Percentiles rank a stretch among this genome's conserved stretches.
Conservation (phyloP, 2,888 invertebrate genomes). For the Caenorhabditis becei region DNA sequence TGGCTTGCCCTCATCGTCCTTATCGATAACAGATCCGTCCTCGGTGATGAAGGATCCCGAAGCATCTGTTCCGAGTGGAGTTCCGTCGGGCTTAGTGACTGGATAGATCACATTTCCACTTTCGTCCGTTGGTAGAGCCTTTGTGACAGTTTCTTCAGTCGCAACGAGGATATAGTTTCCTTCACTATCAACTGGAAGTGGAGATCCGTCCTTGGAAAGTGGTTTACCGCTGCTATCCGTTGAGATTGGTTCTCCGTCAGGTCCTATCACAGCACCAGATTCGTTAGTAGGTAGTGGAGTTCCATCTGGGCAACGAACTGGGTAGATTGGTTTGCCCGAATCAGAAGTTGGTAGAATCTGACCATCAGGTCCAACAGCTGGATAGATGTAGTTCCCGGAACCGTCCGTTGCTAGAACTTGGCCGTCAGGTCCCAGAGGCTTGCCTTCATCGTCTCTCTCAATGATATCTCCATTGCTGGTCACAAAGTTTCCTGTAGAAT, state of each 20-base stretch:
- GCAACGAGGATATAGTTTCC: slow-evolving; percentile 61
- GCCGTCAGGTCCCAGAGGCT: slow-evolving; percentile 64
- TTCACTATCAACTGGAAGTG: slow-evolving; percentile 50
- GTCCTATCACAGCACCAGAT: slow-evolving; percentile 52
- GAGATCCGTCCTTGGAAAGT: slow-evolving; percentile 58
- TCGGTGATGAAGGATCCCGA: slow-evolving; percentile 63
- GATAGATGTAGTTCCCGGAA: slow-evolving; percentile 66
- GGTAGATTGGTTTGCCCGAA: slow-evolving; percentile 63
- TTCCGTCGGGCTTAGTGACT: slow-evolving; percentile 56
- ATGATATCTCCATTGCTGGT: slow-evolving; percentile 37
- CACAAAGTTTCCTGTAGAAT: slow-evolving; percentile 55
- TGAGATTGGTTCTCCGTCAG: slow-evolving; percentile 55
- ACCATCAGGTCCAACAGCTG: slow-evolving; percentile 62
- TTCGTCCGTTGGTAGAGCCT: slow-evolving; percentile 65
- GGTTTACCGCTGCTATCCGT: slow-evolving; percentile 62
- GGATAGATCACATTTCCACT: slow-evolving; percentile 69
- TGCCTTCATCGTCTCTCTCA: slow-evolving; percentile 58
- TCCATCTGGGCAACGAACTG: slow-evolving; percentile 61
- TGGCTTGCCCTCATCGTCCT: slow-evolving; percentile 61
- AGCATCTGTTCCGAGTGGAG: slow-evolving; percentile 71
- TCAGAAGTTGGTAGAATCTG: slow-evolving; percentile 62
- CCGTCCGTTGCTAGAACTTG: slow-evolving; percentile 60
- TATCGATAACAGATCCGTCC: slow-evolving; percentile 43
- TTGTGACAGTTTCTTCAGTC: slow-evolving; percentile 33
- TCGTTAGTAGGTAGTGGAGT: slow-evolving; percentile 59